phyloP scores from a whole-genome alignment of 23 tunicate genomes.

The Trididemnum nubilum region DNA sequence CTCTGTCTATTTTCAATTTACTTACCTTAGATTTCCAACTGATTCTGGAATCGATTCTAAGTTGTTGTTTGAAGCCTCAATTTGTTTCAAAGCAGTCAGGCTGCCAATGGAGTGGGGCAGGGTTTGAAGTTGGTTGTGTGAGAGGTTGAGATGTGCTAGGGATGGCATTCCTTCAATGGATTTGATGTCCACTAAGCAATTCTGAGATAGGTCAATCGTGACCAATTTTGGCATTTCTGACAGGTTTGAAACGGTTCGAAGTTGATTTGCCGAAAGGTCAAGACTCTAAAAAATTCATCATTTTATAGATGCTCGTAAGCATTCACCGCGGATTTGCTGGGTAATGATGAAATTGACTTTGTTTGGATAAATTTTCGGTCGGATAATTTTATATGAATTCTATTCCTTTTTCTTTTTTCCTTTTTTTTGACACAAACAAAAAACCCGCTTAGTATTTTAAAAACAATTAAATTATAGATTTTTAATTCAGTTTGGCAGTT shows the following conservation, averaged over 20 bases:
- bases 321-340: no score
- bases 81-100: constrained; percentile 46
- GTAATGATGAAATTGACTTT: no score
- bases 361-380: no score
- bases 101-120: constrained; percentile 69
- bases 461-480: no score
- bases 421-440: no score
- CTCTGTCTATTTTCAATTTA: no score
- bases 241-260: constrained; percentile 29
- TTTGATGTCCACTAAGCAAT: constrained; percentile 41
- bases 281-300: constrained; percentile 63
- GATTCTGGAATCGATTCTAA: constrained; percentile 63
- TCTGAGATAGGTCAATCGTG: constrained; percentile 73
- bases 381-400: no score
- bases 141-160: constrained; percentile 71
- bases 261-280: constrained; percentile 75
- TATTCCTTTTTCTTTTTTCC: no score
- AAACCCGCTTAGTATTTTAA: no score
- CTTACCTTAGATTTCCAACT: constrained; percentile 63
- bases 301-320: no score
- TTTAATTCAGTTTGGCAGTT: no score
- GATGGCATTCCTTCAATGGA: constrained; percentile 63
- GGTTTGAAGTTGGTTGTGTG: constrained; percentile 57
- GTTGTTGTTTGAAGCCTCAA: constrained; percentile 65
- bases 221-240: constrained; percentile 62